phyloP scores from a whole-genome alignment of 2,888 invertebrate genomes.

The Graphium colonna region DNA sequence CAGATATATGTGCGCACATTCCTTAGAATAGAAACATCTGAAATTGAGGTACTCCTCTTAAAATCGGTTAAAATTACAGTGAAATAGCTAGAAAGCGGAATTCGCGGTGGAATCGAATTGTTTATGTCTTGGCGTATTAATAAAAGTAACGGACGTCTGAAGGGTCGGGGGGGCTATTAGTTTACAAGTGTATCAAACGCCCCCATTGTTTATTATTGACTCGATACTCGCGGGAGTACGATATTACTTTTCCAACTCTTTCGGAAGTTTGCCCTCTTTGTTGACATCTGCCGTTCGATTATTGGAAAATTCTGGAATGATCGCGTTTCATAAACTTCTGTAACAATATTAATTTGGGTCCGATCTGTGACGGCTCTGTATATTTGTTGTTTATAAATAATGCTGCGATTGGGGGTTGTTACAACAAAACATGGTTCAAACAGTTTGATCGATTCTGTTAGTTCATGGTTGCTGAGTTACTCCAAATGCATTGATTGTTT shows the following conservation, averaged over 20 bases:
- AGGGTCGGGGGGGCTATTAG: constrained; percentile 68
- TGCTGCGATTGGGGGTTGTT: no score
- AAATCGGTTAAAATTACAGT: no score
- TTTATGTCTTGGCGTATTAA: constrained; percentile 66
- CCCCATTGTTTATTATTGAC: constrained; percentile 76
- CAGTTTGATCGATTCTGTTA: no score
- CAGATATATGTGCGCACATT: no score
- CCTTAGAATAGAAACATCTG: no score
- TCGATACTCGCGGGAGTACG: constrained; percentile 49
- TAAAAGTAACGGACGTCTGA: constrained; percentile 49
- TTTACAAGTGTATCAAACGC: constrained; percentile 78
- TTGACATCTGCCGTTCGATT: constrained; percentile 74
- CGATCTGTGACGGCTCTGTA: constrained; percentile 8
- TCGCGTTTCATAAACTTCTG: constrained; percentile 53
- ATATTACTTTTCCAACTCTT: constrained; percentile 77
- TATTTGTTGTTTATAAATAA: background rate
- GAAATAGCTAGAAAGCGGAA: no score
- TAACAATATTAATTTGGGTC: constrained; percentile 36
- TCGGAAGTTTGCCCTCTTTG: constrained; percentile 75
- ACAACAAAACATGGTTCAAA: no score
- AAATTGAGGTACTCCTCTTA: no score
- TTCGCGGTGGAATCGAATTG: no score
- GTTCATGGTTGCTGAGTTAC: no score
- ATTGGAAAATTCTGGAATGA: constrained; percentile 59
- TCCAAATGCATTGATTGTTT: no score